Conservation (phyloP, 2,113 vertebrate genomes). For the Helogale parvula region DNA sequence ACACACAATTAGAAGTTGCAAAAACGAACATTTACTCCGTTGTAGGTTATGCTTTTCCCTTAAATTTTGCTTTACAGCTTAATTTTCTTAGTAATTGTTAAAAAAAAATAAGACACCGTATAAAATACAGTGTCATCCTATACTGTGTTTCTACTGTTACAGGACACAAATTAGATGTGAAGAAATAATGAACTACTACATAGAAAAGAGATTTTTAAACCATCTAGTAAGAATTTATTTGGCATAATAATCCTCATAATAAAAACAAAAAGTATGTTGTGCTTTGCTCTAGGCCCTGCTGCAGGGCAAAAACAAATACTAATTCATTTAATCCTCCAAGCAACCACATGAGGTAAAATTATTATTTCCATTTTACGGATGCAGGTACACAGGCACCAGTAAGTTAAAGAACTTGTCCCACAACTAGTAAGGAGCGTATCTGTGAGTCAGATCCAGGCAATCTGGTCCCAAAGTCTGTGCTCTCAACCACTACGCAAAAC, state of each 20-base stretch:
- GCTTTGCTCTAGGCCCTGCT: neutral
- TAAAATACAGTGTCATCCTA: neutral
- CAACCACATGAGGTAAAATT: neutral
- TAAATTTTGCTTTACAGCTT: conserved; percentile 7
- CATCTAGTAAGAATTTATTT: neutral
- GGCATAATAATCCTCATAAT: neutral
- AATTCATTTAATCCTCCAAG: neutral
- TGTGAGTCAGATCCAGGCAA: neutral
- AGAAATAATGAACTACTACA: neutral
- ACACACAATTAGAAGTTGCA: neutral
- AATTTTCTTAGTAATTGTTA: neutral
- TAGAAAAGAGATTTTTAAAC: neutral
- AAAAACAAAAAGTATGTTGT: neutral
- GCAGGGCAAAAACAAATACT: neutral
- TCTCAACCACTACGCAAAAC: neutral
- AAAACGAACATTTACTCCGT: neutral
- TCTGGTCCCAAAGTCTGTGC: neutral
- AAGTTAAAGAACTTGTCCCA: neutral
- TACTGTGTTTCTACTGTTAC: neutral
- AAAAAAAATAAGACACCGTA: neutral
- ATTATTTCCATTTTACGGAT: neutral
- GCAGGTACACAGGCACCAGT: neutral
- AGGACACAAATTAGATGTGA: neutral
- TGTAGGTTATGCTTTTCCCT: neutral
- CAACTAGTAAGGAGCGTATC: neutral